These are phyloP conservation scores for Hyles vespertilio DNA, from an alignment of 1,140 invertebrate species.

Conservation along the genomic window DNA sequence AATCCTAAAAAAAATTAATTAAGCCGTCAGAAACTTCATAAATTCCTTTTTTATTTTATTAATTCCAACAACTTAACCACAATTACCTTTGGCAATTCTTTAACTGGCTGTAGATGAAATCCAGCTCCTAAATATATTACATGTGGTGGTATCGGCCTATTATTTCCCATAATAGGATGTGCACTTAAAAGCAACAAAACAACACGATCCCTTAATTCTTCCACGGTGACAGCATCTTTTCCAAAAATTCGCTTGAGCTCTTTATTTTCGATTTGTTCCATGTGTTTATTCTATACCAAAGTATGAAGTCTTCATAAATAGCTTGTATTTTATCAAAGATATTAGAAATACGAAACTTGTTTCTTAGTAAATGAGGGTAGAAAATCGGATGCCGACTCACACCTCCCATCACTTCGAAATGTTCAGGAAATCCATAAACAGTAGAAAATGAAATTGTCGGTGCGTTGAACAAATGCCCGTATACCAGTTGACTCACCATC, in stretches of 20 bases:
- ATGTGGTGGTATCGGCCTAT: constrained; percentile 26
- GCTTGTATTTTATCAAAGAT: constrained; percentile 31
- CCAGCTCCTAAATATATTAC: constrained; percentile 24
- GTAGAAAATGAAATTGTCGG: constrained; percentile 43
- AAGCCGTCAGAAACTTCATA: too few species aligned
- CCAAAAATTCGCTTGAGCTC: constrained; percentile 40
- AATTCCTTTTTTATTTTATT: too few species aligned
- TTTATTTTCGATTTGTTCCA: constrained; percentile 26
- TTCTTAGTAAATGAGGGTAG: constrained; percentile 34
- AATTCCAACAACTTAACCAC: too few species aligned
- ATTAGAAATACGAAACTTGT: constrained; percentile 19
- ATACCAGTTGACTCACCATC: constrained; percentile 29
- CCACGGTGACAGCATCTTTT: constrained; percentile 26
- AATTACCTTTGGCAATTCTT: constrained; percentile 33
- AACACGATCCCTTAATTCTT: constrained; percentile 29
- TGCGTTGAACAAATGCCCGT: constrained; percentile 41
- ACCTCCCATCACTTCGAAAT: constrained; percentile 40
- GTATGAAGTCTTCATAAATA: constrained; percentile 20
- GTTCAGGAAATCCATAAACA: constrained; percentile 21
- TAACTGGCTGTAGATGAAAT: constrained; percentile 25
- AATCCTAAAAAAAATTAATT: too few species aligned
- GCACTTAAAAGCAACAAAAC: constrained; percentile 42
- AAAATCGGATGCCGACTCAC: constrained; percentile 36
- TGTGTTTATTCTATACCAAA: constrained; percentile 16
- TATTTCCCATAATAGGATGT: constrained; percentile 33